phyloP scores from a whole-genome alignment of 2,113 vertebrate species.

The Anseranas semipalmata region DNA sequence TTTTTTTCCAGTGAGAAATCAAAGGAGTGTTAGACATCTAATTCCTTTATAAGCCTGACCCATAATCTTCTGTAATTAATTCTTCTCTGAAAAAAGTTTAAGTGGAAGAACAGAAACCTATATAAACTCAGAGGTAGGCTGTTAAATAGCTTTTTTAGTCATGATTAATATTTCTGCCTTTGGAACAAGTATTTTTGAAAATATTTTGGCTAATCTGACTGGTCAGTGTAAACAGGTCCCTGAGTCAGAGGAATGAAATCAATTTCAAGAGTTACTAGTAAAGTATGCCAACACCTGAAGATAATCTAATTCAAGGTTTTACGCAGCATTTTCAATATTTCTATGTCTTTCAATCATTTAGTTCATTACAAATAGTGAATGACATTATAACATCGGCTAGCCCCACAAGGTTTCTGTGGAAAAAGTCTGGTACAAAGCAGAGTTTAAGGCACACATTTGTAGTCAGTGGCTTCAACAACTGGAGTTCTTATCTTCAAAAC shows the following conservation, averaged over 20 bases:
- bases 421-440: neutral
- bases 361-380: neutral
- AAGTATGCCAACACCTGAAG: neutral
- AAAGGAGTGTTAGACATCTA: neutral
- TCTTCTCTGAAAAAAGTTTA: neutral
- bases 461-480: neutral
- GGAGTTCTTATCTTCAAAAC: neutral
- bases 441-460: neutral
- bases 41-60: neutral
- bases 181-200: neutral
- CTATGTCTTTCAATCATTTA: neutral
- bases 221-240: neutral
- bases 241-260: neutral
- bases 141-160: neutral
- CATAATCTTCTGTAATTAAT: conserved; percentile 24
- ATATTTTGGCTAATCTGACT: neutral
- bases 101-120: neutral
- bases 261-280: neutral
- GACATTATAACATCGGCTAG: neutral
- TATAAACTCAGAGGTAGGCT: neutral
- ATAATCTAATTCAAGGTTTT: neutral
- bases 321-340: neutral
- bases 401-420: neutral
- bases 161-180: too few species aligned
- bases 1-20: conserved; percentile 22